Base-by-base conservation (phyloP, 2,888 invertebrate species). In the Tridacna crocea region DNA sequence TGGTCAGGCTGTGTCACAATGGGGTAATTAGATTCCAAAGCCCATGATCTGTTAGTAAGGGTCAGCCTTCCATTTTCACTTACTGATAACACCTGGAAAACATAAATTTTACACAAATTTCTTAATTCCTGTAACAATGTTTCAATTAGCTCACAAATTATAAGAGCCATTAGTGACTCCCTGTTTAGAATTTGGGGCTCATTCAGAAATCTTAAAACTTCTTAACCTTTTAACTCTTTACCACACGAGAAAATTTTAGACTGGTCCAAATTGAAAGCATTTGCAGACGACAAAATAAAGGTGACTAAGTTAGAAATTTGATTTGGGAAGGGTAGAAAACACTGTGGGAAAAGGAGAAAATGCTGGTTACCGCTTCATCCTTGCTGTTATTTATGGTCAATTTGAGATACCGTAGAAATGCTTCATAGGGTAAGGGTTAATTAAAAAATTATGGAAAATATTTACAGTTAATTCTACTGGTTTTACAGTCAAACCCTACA, bases 311-410 rank as follows among this genome's bases (percentile, higher is more conserved):
- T 22, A 10, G 13, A 4, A 11, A 61, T 13, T 61, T 24, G 13
- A 3, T 4, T 61, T 61, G 1, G 22, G 6, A 10, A 61, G 26
- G 24, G 19, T 26, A 22, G 24, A 61, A 22, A 22, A 61, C 61
- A 61, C 13, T 61, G 61, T 61, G 61, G 24, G 22, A 61, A 61
- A 61, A 61, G 61, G 61, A 61, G 26, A 61, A 61, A 61, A n/a
- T 61, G 61, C 24, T 61, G 2, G 61, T 61, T 61, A 61, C 36
- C 36, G 8, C n/a, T n/a, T n/a, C n/a, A n/a, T n/a, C n/a, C n/a
- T n/a, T n/a, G n/a, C n/a, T n/a, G n/a, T n/a, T n/a, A n/a, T n/a
- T n/a, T n/a, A n/a, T n/a, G n/a, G n/a, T n/a, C n/a, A n/a, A n/a
- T n/a, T n/a, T n/a, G n/a, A n/a, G n/a, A n/a, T n/a, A n/a, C n/a